Evolutionary conservation across 2,888 invertebrate species (phyloP).

Genomic region (Standfussiana lucernea): DNA sequence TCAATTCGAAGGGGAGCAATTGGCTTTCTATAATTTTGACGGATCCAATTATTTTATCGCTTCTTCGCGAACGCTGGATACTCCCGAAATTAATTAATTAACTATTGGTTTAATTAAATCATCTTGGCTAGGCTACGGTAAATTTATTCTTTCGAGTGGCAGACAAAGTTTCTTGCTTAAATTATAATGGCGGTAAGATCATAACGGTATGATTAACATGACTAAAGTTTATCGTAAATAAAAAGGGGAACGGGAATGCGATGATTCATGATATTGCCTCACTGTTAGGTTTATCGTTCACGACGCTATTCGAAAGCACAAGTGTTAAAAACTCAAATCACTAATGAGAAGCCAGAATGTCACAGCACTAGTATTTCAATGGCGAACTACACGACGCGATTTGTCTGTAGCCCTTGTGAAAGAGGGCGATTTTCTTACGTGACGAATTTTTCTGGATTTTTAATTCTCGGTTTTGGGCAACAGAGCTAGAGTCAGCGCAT

Average conservation of each 20-base stretch:
- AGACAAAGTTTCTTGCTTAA: conserved; percentile 73
- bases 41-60: conserved; percentile 87
- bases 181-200: conserved; percentile 72
- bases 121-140: conserved; percentile 74
- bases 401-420: no score
- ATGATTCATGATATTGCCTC: conserved; percentile 64
- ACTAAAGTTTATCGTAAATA: conserved; percentile 67
- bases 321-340: neutral
- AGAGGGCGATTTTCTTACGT: no score
- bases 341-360: no score
- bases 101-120: conserved; percentile 87
- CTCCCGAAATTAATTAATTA: conserved; percentile 87
- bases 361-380: no score
- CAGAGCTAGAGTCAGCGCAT: no score
- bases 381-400: no score
- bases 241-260: conserved; percentile 45
- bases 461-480: no score
- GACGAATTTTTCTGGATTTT: no score
- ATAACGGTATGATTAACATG: conserved; percentile 71
- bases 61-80: conserved; percentile 79
- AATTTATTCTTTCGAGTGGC: conserved; percentile 78
- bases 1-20: conserved; percentile 82
- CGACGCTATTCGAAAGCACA: neutral
- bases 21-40: conserved; percentile 87
- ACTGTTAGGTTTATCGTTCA: conserved; percentile 28